These are phyloP conservation scores for Leptatherina wallacei DNA, from an alignment of 2,797 vertebrate species.

Conservation along the genomic window DNA sequence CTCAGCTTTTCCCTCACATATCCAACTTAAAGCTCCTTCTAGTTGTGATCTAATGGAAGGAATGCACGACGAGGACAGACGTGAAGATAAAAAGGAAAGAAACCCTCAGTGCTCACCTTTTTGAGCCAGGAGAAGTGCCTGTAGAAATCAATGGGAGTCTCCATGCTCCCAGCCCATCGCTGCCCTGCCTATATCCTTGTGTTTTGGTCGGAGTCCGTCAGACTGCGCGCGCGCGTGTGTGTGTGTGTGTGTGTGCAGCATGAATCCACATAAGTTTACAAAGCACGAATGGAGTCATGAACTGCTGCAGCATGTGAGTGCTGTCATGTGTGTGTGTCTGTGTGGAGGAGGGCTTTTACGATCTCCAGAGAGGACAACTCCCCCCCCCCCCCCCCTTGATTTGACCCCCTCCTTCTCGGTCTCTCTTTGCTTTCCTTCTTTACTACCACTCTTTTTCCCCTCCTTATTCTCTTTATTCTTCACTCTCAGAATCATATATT, in stretches of 20 bases:
- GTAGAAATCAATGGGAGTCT: slow-evolving; percentile 95
- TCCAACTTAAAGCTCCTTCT: not conserved
- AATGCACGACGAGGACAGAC: slow-evolving; percentile 10
- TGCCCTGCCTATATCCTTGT: slow-evolving; percentile 63
- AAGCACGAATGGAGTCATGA: slow-evolving; percentile 28
- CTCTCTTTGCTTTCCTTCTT: slow-evolving; percentile 30
- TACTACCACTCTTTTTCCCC: not conserved
- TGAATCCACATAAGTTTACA: not conserved
- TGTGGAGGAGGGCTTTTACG: slow-evolving; percentile 61
- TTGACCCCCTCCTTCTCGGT: not conserved
- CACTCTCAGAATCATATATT: slow-evolving; percentile 8
- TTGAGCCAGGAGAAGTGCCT: slow-evolving; percentile 95
- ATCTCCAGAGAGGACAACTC: slow-evolving; percentile 63
- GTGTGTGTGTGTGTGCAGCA: slow-evolving; percentile 10
- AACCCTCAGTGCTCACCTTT: slow-evolving; percentile 85
- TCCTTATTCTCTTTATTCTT: not conserved
- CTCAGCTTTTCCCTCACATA: not conserved
- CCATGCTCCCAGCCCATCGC: slow-evolving; percentile 94
- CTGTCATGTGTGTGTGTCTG: slow-evolving; percentile 50
- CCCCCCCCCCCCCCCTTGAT: slow-evolving; percentile 11
- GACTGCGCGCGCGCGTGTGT: slow-evolving; percentile 11
- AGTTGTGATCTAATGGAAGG: not conserved
- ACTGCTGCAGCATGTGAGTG: slow-evolving; percentile 37
- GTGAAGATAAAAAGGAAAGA: not conserved
- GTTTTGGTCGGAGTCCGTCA: slow-evolving; percentile 1